Percentiles rank a stretch among this genome's conserved stretches.
Conservation (phyloP, 1,140 invertebrate genomes). For the Drosophila littoralis region DNA sequence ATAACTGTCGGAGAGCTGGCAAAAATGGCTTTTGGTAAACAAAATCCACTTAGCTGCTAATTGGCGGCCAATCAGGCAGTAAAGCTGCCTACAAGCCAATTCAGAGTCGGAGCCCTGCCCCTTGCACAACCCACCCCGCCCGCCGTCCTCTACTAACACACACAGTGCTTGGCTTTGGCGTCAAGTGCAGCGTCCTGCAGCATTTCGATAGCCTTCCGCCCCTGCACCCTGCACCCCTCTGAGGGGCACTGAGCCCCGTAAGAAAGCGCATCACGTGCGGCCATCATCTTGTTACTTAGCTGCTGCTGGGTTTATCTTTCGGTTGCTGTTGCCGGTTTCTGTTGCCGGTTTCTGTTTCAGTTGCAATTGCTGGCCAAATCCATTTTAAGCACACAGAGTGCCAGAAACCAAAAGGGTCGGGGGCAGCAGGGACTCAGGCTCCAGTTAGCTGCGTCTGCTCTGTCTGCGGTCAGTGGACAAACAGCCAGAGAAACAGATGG, state of each 20-base stretch:
- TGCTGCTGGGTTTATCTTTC: slow-evolving; percentile 41
- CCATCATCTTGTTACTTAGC: slow-evolving; percentile 53
- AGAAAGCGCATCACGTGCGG: slow-evolving; percentile 50
- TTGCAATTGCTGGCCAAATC: slow-evolving; percentile 38
- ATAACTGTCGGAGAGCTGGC: background rate
- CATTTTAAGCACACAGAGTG: slow-evolving; percentile 52
- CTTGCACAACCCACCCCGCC: background rate
- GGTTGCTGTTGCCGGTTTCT: slow-evolving; percentile 16
- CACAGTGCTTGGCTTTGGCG: slow-evolving; percentile 23
- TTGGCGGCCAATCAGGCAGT: slow-evolving; percentile 73
- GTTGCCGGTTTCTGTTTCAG: slow-evolving; percentile 27
- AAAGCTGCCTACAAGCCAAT: slow-evolving; percentile 14
- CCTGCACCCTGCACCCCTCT: too few relatives aligned
- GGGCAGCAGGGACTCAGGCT: background rate
- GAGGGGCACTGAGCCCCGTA: background rate
- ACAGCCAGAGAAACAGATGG: slow-evolving; percentile 33
- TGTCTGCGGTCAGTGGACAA: slow-evolving; percentile 46
- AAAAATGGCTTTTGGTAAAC: slow-evolving; percentile 54
- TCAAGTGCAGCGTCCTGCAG: slow-evolving; percentile 10
- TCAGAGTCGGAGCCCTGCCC: background rate
- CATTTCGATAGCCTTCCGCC: background rate
- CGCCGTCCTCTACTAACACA: background rate
- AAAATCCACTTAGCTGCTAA: slow-evolving; percentile 79
- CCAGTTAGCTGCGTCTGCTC: slow-evolving; percentile 19
- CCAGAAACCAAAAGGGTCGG: background rate